phyloP scores from a whole-genome alignment of 2,113 vertebrate genomes.

The Holacanthus passer region DNA sequence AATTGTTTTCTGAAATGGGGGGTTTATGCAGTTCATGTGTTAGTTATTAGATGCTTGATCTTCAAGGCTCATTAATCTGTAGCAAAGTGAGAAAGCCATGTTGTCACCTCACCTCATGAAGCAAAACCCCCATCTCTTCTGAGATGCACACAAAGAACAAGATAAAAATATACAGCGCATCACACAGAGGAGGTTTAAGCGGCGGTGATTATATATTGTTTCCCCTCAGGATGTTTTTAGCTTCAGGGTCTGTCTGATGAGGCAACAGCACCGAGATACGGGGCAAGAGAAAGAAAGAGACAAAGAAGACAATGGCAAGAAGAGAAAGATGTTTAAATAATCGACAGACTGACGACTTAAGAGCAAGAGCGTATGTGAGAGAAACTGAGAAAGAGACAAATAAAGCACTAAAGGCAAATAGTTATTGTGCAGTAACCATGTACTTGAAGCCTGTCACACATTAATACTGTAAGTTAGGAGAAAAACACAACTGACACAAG shows the following conservation, averaged over 20 bases:
- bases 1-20: slow-evolving; percentile 63
- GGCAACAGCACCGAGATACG: slow-evolving; percentile 56
- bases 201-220: slow-evolving; percentile 15
- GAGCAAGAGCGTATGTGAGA: not conserved
- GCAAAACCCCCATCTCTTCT: slow-evolving; percentile 6
- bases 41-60: slow-evolving; percentile 67
- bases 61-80: slow-evolving; percentile 70
- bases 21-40: slow-evolving; percentile 21
- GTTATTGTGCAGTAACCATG: not conserved
- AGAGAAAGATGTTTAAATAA: slow-evolving; percentile 13
- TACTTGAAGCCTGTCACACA: slow-evolving; percentile 5
- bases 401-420: not conserved
- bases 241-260: slow-evolving; percentile 54
- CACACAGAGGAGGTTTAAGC: slow-evolving; percentile 5
- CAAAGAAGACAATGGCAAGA: not conserved
- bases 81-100: slow-evolving; percentile 56
- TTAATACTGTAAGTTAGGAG: not conserved
- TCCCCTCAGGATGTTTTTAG: slow-evolving; percentile 38
- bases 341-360: not conserved
- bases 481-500: not conserved
- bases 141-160: slow-evolving; percentile 10
- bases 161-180: slow-evolving; percentile 9
- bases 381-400: not conserved
- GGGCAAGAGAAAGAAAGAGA: slow-evolving; percentile 53
- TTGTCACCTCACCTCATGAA: slow-evolving; percentile 41